Conservation (phyloP, 2,113 vertebrate species). For the Embiotoca jacksoni region DNA sequence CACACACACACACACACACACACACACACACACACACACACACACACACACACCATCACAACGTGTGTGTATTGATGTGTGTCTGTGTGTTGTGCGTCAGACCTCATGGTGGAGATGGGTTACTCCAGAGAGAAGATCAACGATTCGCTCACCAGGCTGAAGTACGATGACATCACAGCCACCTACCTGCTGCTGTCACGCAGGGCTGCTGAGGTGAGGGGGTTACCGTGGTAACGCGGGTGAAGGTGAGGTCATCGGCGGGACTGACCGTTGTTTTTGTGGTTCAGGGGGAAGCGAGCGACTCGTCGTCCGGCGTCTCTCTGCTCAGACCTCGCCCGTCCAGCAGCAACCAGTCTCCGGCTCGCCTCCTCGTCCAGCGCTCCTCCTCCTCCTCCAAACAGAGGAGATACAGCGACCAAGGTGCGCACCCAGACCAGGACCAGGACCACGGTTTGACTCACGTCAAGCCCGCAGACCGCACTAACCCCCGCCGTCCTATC, state of each 20-base stretch:
- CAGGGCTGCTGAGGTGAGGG: conserved; percentile 43
- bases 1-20: not conserved
- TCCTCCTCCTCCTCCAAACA: conserved; percentile 50
- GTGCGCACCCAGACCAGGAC: not conserved
- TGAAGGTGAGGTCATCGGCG: not conserved
- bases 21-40: not conserved
- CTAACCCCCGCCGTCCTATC: not conserved
- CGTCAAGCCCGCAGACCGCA: not conserved
- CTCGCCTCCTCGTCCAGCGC: conserved; percentile 31
- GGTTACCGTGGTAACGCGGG: conserved; percentile 12
- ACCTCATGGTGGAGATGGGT: conserved; percentile 57
- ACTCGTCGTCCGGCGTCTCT: not conserved
- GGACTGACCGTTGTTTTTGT: conserved; percentile 3
- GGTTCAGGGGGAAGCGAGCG: conserved; percentile 27
- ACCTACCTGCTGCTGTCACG: conserved; percentile 61
- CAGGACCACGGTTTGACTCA: not conserved
- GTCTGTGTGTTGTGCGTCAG: conserved; percentile 11
- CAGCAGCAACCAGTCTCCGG: conserved; percentile 52
- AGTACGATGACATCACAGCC: conserved; percentile 64
- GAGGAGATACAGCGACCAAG: conserved; percentile 62
- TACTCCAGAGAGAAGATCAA: conserved; percentile 57
- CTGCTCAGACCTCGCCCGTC: conserved; percentile 17
- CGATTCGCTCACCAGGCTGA: conserved; percentile 53
- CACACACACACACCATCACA: no score
- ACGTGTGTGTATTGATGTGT: not conserved